Conservation (phyloP, 1,140 invertebrate species). For the Eumaeus atala region DNA sequence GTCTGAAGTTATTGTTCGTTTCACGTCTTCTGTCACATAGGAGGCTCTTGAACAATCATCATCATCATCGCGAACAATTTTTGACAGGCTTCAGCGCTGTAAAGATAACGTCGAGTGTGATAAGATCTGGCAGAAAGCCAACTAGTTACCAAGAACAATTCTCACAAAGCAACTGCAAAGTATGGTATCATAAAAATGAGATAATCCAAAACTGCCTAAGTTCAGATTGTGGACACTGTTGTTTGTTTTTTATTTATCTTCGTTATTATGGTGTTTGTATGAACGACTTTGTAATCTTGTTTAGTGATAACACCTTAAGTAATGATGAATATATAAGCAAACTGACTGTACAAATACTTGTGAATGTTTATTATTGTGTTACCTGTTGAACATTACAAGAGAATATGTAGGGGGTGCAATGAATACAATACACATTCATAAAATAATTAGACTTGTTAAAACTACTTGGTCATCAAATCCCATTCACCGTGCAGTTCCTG, state of each 20-base stretch:
- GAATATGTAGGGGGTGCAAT: background rate
- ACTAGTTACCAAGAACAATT: constrained; percentile 12
- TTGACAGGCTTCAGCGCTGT: too few relatives aligned
- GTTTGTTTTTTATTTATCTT: constrained; percentile 14
- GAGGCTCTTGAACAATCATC: too few relatives aligned
- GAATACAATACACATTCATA: too few relatives aligned
- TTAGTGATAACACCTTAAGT: constrained; percentile 14
- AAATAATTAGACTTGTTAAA: too few relatives aligned
- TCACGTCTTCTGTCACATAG: too few relatives aligned
- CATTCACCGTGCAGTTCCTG: too few relatives aligned
- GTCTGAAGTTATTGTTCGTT: too few relatives aligned
- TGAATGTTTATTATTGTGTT: constrained; percentile 8
- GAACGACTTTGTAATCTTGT: constrained; percentile 9
- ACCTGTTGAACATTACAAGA: constrained; percentile 6
- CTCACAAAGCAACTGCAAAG: constrained; percentile 8
- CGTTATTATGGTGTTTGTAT: constrained; percentile 13
- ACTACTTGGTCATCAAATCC: too few relatives aligned
- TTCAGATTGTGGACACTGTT: constrained; percentile 9
- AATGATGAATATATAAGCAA: constrained; percentile 11
- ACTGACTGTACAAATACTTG: constrained; percentile 10
- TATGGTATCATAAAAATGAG: constrained; percentile 12
- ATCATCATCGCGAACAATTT: too few relatives aligned
- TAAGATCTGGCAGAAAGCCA: constrained; percentile 15
- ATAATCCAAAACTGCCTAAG: constrained; percentile 13
- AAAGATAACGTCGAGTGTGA: too few relatives aligned